phyloP scores from a whole-genome alignment of 2,888 invertebrate genomes.

The Caenorhabditis afra region DNA sequence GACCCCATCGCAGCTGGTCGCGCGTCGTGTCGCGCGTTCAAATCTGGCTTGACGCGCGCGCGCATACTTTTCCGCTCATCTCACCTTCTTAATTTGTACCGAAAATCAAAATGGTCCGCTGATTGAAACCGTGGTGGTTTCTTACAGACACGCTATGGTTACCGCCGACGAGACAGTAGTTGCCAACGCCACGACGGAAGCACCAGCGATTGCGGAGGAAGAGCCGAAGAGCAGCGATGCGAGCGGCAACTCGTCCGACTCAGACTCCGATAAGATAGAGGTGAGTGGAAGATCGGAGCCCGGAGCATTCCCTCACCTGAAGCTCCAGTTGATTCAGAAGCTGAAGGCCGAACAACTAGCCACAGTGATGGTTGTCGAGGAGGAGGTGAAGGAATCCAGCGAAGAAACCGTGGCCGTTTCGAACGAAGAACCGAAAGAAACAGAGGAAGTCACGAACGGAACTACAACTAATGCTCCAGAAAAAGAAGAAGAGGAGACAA shows the following conservation, averaged over 20 bases:
- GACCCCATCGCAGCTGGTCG: conserved; percentile 42
- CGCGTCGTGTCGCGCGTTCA: conserved; percentile 43
- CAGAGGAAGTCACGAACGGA: conserved; percentile 7
- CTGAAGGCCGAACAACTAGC: conserved; percentile 39
- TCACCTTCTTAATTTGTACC: too few relatives aligned
- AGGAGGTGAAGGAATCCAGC: not conserved
- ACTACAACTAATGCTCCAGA: not conserved
- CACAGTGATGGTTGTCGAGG: not conserved
- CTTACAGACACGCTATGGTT: conserved; percentile 34
- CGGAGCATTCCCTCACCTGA: not conserved
- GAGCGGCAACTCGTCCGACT: conserved; percentile 28
- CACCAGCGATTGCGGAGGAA: not conserved
- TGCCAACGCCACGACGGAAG: conserved; percentile 7
- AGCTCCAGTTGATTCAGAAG: conserved; percentile 20
- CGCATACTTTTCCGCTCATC: not conserved
- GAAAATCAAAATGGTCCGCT: not conserved
- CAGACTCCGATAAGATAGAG: conserved; percentile 47
- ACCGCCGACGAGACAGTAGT: conserved; percentile 32
- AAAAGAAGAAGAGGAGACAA: conserved; percentile 3
- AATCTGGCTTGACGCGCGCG: conserved; percentile 52
- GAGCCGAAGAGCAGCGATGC: conserved; percentile 26
- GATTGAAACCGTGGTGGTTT: too few relatives aligned
- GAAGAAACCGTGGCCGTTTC: conserved; percentile 22
- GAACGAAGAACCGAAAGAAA: conserved; percentile 28
- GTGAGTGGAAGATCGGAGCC: conserved; percentile 2